Base-by-base conservation (phyloP, 2,888 invertebrate species). In the Patella pellucida region DNA sequence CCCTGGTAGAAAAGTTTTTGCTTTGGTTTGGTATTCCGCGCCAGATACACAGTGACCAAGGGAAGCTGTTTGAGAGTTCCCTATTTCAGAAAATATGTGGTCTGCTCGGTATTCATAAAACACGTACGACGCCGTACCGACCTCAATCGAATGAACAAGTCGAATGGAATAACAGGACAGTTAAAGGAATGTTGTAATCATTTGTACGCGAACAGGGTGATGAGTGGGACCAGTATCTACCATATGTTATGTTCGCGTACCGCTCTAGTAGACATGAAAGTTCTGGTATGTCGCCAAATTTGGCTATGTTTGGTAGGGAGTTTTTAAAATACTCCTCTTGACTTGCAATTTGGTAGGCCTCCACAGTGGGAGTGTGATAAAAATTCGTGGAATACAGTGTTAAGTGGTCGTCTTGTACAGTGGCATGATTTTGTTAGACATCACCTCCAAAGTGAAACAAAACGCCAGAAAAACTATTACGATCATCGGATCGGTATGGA, bases 1-100 rank as follows among this genome's bases (percentile, higher is more conserved):
- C 71, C 2, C 68, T 81, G 16, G 74, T 79, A 12, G 70, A 76
- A 15, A 72, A 79, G 27, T 67, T 77, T 9, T 71, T 75, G 0
- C 23, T 62, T n/a, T 62, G 19, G n/a, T 62, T 62, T 62, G 62
- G 62, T 19, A 62, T 62, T 62, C 62, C 62, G 23, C n/a, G 62
- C 7, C 62, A 62, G 23, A 62, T 62, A 19, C 62, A 62, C 12
- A 62, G 62, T 62, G 62, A 62, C 23, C 62, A 62, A 16, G 62
- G 62, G 19, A 62, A n/a, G 23, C 62, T 16, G 23, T 62, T 62
- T n/a, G 62, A 62, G 3, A 62, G 62, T 62, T 62, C 62, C 62
- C 19, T 62, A 23, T 62, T 62, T 23, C 62, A 62, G 23, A n/a
- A 62, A 16, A 62, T 62, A n/a, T 62, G n/a, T 62, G 9, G n/a